phyloP scores from a whole-genome alignment of 2,113 vertebrate species.

The Enhydra lutris region DNA sequence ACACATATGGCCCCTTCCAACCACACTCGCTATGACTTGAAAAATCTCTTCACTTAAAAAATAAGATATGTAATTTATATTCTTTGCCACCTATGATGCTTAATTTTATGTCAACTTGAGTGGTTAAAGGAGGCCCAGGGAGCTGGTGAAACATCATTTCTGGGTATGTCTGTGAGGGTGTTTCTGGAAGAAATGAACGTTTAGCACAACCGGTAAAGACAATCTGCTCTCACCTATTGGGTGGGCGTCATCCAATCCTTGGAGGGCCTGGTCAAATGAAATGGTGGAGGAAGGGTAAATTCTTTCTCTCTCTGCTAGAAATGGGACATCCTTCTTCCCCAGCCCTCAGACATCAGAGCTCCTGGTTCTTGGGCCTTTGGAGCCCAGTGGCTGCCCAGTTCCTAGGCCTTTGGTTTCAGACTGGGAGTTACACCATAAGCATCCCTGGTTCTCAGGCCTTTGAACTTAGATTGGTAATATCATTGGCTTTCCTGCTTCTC shows the following conservation, averaged over 20 bases:
- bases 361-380: neutral
- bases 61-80: neutral
- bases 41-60: neutral
- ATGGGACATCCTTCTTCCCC: neutral
- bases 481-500: neutral
- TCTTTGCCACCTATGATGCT: neutral
- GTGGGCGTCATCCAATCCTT: no score
- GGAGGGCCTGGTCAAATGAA: neutral
- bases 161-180: neutral
- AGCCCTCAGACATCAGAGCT: neutral
- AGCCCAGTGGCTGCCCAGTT: neutral
- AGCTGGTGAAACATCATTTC: neutral
- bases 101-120: neutral
- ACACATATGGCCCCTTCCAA: neutral
- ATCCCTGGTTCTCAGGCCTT: neutral
- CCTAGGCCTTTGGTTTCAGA: neutral
- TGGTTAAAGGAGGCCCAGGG: neutral
- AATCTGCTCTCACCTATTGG: neutral
- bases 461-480: neutral
- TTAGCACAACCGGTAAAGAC: neutral
- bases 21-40: neutral
- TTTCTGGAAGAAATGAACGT: neutral
- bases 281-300: neutral
- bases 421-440: neutral
- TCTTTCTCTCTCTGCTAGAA: neutral